A percentile compares a stretch with the other conserved stretches of the same genome.
These are phyloP conservation scores for Synanthedon tipuliformis DNA, from an alignment of 2,888 invertebrate genomes.

Conservation along the genomic window DNA sequence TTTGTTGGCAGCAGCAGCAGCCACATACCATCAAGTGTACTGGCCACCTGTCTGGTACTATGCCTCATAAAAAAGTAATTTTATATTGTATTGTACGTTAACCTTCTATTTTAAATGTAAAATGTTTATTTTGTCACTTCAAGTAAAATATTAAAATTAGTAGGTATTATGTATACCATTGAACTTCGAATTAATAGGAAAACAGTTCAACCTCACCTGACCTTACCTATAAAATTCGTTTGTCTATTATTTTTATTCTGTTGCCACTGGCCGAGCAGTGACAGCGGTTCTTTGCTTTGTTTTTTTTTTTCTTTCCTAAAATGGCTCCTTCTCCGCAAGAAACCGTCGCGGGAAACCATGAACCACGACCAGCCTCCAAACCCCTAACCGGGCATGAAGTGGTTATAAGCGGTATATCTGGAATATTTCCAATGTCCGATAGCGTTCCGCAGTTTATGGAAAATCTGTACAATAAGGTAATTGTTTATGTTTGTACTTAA, in stretches of 20 bases:
- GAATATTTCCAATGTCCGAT: constrained; percentile 74
- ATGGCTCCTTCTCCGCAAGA: constrained; percentile 20
- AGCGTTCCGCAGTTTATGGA: constrained; percentile 73
- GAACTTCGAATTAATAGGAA: too few species aligned
- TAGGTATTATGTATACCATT: too few species aligned
- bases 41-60: too few species aligned
- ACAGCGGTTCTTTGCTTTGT: background rate
- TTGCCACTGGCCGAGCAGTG: background rate
- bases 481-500: background rate
- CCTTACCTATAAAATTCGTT: background rate
- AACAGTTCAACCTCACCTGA: background rate
- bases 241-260: background rate
- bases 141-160: too few species aligned
- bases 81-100: too few species aligned
- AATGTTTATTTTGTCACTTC: too few species aligned
- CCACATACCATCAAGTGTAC: too few species aligned
- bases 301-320: background rate
- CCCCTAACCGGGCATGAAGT: constrained; percentile 59
- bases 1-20: too few species aligned
- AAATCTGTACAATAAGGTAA: constrained; percentile 71
- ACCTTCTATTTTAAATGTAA: too few species aligned
- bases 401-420: constrained; percentile 71
- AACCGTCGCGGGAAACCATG: constrained; percentile 4
- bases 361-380: constrained; percentile 1
- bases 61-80: too few species aligned